These are phyloP conservation scores for Heliconius eleuchia DNA, from an alignment of 1,140 invertebrate species.

Conservation along the genomic window DNA sequence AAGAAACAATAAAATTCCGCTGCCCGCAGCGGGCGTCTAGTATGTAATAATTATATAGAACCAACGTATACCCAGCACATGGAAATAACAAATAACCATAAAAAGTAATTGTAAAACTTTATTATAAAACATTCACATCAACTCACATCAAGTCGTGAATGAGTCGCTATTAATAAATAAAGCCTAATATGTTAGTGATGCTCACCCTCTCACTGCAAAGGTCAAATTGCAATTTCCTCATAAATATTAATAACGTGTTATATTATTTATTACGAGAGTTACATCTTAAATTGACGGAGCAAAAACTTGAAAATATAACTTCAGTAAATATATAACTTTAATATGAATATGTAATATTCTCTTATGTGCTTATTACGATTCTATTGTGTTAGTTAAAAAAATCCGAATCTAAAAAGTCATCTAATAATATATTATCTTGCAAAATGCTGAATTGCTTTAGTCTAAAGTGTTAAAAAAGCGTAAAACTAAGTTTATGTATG, in stretches of 20 bases:
- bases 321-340: background rate
- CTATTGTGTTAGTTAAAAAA: too few species aligned
- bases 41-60: too few species aligned
- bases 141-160: background rate
- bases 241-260: background rate
- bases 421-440: too few species aligned
- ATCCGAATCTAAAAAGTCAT: too few species aligned
- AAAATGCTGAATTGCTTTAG: too few species aligned
- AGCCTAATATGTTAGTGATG: background rate
- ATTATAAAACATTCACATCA: background rate
- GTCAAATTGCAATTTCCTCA: conserved; percentile 11
- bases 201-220: background rate
- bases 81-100: background rate
- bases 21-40: too few species aligned
- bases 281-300: background rate
- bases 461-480: too few species aligned
- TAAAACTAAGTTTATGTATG: background rate
- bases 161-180: background rate
- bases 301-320: background rate
- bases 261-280: background rate
- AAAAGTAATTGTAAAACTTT: background rate
- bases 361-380: too few species aligned
- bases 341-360: background rate
- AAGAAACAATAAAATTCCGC: too few species aligned
- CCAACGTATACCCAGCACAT: background rate